Percentiles rank a stretch among this genome's conserved stretches.
Conservation (phyloP, 2,113 vertebrate genomes). For the Mustelus asterias region DNA sequence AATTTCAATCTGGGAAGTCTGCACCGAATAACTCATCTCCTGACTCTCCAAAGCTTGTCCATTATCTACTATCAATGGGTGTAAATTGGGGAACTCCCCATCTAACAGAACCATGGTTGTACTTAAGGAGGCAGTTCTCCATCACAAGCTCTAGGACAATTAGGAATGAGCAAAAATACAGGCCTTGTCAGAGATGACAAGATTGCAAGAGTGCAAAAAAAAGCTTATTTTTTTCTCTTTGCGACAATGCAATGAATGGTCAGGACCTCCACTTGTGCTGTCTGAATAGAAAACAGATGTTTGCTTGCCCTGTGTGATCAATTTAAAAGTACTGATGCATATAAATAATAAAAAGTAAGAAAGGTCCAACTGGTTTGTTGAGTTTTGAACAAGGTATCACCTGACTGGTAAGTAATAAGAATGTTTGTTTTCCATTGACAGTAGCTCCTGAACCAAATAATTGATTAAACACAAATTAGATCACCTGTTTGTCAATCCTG, state of each 20-base stretch:
- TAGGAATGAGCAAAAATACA: background rate
- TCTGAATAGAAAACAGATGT: background rate
- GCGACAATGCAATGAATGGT: background rate
- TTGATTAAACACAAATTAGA: background rate
- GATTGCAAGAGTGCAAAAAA: too few species aligned
- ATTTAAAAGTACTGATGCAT: background rate
- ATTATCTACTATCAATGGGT: background rate
- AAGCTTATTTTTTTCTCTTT: background rate
- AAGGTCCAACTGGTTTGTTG: background rate
- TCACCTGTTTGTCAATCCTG: background rate
- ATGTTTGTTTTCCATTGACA: conserved; percentile 24
- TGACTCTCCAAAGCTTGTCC: background rate
- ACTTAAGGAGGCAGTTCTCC: background rate
- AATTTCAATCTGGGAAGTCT: background rate
- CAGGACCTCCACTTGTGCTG: background rate
- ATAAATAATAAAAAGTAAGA: background rate
- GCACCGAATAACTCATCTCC: background rate
- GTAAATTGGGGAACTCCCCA: background rate
- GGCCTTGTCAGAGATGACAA: too few species aligned
- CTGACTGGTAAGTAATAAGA: conserved; percentile 13
- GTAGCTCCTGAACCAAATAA: conserved; percentile 31
- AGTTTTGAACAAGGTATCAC: background rate
- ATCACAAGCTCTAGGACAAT: background rate
- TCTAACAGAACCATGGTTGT: background rate
- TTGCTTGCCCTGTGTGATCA: background rate